Evolutionary conservation across 2,113 vertebrate species (phyloP).

Genomic region (Phyllostomus hastatus): DNA sequence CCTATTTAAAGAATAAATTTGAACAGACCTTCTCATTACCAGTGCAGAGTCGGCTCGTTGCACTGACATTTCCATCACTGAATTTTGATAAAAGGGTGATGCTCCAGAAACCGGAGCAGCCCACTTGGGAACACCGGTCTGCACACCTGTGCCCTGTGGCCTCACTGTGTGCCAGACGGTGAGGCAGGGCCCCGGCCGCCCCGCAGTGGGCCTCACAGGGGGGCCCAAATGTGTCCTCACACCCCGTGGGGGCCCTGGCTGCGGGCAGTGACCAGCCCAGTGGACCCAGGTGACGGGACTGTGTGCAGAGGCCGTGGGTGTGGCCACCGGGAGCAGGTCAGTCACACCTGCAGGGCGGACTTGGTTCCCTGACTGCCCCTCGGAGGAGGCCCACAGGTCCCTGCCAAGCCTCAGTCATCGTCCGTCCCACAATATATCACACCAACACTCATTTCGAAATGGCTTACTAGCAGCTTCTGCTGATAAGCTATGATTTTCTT

Average conservation of each 20-base stretch:
- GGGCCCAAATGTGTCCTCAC: not conserved
- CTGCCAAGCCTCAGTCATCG: not conserved
- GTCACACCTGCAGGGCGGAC: no score
- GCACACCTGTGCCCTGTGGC: not conserved
- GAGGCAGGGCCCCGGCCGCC: not conserved
- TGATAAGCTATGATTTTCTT: slow-evolving; percentile 98
- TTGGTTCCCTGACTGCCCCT: not conserved
- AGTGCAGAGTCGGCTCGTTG: not conserved
- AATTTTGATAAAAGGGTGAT: not conserved
- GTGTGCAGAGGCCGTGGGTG: not conserved
- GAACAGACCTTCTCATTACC: not conserved
- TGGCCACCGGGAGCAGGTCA: not conserved
- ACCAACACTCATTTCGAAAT: not conserved
- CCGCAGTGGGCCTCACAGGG: not conserved
- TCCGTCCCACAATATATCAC: not conserved
- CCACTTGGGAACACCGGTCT: not conserved
- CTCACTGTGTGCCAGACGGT: no score
- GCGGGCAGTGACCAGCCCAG: no score
- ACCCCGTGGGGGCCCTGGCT: not conserved
- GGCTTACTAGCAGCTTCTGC: slow-evolving; percentile 93
- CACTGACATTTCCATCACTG: not conserved
- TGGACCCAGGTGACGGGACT: not conserved
- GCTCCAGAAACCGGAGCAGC: not conserved
- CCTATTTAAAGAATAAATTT: not conserved
- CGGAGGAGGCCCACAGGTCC: not conserved